Evolutionary conservation across 2,888 invertebrate species (phyloP), one percentile per base, ranked within the genome.

Genomic region (Macaria liturata): DNA sequence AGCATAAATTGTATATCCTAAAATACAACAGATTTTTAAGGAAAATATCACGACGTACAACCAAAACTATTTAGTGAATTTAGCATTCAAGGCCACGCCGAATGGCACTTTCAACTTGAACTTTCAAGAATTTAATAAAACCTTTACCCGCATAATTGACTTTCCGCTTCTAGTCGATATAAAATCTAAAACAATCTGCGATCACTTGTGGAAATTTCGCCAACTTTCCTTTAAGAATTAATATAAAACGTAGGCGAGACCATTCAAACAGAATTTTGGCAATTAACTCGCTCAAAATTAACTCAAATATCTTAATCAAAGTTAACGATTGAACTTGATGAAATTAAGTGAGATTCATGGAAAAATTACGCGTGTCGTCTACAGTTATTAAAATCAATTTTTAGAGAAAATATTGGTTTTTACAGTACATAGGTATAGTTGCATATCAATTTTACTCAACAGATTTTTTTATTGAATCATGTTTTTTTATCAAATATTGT

Each of bases 171-270:
- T 20, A 20, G 34, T 7, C 7, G 5, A 7, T 7, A 37, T 7
- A 7, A 4, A 6, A 4, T 1, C 5, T 37, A 37, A 37, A 37
- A 37, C 34, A 37, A 37, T 37, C 34, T 37, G 7, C 30, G 49
- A 46, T 49, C 40, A 39, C 45, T 51, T 47, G 6, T 9, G 42
- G 49, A 45, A 30, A 42, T 52, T 55, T 49, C 46, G n/a, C 39
- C 20, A 54, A 54, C 39, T 55, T 55, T 51, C 39, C 32, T 51
- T 54, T 54, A n/a, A 37, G 48, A 55, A 59, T 59, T 54, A 55
- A 52, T 55, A 49, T 55, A 3, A 54, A 49, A 32, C 44, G 43
- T 50, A 54, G 59, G 45, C 31, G 50, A 50, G 39, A 30, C 30
- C 47, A 55, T 59, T 59, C 48, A 55, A 55, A 54, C 59, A 46